phyloP scores from a whole-genome alignment of 2,797 vertebrate genomes.

The Notolepis coatsorum region DNA sequence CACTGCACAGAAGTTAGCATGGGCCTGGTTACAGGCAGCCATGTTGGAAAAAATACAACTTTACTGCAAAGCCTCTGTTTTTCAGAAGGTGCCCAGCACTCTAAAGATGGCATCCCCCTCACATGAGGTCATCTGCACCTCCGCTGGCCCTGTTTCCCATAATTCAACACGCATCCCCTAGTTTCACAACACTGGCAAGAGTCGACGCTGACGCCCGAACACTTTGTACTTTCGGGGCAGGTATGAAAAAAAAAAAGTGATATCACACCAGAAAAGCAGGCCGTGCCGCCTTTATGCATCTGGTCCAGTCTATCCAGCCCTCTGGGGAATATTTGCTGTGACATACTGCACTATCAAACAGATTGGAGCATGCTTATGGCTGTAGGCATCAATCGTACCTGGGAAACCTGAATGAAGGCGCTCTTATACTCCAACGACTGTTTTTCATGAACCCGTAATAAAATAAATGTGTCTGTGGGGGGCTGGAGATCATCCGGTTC shows the following conservation, averaged over 20 bases:
- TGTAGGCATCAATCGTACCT: slow-evolving; percentile 37
- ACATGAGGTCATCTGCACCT: too few relatives aligned
- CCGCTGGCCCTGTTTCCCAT: too few relatives aligned
- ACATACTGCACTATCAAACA: slow-evolving; percentile 34
- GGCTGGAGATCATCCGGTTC: too few relatives aligned
- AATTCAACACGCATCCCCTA: too few relatives aligned
- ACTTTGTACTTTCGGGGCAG: not conserved
- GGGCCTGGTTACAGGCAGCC: too few relatives aligned
- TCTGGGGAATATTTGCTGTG: slow-evolving; percentile 45
- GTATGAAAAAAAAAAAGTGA: slow-evolving; percentile 12
- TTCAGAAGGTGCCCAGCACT: too few relatives aligned
- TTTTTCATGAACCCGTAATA: slow-evolving; percentile 1
- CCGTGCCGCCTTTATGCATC: slow-evolving; percentile 29
- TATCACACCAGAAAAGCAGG: slow-evolving; percentile 20
- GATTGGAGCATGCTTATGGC: slow-evolving; percentile 46
- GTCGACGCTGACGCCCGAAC: not conserved
- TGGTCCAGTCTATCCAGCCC: slow-evolving; percentile 25
- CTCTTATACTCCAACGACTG: slow-evolving; percentile 31
- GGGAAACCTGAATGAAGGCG: slow-evolving; percentile 24
- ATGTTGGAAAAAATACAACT: too few relatives aligned
- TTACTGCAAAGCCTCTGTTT: too few relatives aligned
- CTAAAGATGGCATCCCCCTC: too few relatives aligned
- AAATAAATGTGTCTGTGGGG: too few relatives aligned
- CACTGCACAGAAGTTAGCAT: not conserved
- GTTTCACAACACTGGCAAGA: not conserved